Evolutionary conservation across 1,140 invertebrate genomes (phyloP).

Genomic region (Trachymyrmex septentrionalis): DNA sequence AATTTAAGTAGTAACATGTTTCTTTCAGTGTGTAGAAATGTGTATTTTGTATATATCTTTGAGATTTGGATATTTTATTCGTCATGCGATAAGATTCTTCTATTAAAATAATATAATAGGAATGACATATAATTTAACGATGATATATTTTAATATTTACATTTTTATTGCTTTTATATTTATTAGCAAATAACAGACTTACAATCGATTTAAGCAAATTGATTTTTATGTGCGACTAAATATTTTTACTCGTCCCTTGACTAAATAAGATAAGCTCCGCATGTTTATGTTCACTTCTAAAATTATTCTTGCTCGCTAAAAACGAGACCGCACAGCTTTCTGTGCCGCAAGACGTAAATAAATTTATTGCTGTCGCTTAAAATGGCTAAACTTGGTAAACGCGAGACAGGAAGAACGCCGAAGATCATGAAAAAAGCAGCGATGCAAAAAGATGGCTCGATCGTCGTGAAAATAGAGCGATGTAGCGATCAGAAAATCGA

Average conservation of each 20-base stretch:
- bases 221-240: not conserved
- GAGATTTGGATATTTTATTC: not conserved
- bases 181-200: not conserved
- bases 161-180: not conserved
- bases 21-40: too few species aligned
- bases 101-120: not conserved
- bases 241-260: not conserved
- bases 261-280: not conserved
- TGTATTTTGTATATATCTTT: not conserved
- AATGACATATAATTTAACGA: not conserved
- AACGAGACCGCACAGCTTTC: not conserved
- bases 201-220: not conserved
- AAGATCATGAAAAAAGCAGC: conserved; percentile 50
- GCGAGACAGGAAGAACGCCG: conserved; percentile 18
- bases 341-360: conserved; percentile 32
- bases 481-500: conserved; percentile 75
- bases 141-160: not conserved
- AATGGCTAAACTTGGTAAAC: conserved; percentile 36
- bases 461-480: conserved; percentile 62
- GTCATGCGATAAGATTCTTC: not conserved
- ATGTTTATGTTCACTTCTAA: not conserved
- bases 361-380: conserved; percentile 43
- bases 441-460: conserved; percentile 61
- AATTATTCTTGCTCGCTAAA: conserved; percentile 7
- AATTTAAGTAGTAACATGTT: too few species aligned